phyloP scores from a whole-genome alignment of 2,113 vertebrate species.

The Buteo buteo region DNA sequence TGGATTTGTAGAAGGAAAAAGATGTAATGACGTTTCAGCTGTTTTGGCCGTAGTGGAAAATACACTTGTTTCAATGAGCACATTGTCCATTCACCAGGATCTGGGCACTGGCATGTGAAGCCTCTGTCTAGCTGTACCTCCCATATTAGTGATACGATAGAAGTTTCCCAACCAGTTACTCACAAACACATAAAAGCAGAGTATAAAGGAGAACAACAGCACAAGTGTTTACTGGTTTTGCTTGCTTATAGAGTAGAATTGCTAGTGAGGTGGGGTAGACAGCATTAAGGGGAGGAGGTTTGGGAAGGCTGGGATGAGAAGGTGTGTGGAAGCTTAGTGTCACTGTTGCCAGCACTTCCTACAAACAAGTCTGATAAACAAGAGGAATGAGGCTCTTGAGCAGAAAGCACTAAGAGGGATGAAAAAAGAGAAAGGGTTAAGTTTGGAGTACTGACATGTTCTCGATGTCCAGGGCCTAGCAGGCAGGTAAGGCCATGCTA shows the following conservation, averaged over 20 bases:
- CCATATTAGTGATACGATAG: rapidly evolving
- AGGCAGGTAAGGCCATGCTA: neutral
- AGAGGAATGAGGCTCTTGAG: rapidly evolving
- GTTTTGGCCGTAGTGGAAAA: neutral
- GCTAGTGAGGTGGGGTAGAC: neutral
- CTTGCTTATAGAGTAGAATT: neutral
- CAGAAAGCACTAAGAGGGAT: neutral
- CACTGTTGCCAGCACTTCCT: neutral
- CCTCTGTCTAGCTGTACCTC: neutral
- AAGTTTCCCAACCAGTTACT: neutral
- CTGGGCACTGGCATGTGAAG: neutral
- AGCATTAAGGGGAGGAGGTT: neutral
- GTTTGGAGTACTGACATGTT: neutral
- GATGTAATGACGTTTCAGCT: neutral
- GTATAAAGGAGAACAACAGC: neutral
- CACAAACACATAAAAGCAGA: neutral
- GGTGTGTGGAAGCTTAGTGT: neutral
- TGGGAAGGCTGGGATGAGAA: neutral
- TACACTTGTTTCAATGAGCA: neutral
- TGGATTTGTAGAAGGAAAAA: neutral
- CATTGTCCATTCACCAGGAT: neutral
- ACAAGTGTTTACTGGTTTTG: neutral
- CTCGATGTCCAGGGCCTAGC: rapidly evolving
- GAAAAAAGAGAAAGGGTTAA: neutral
- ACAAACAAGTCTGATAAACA: neutral